Base-by-base conservation (phyloP, 2,888 invertebrate species). In the Dolichopus griseipennis region DNA sequence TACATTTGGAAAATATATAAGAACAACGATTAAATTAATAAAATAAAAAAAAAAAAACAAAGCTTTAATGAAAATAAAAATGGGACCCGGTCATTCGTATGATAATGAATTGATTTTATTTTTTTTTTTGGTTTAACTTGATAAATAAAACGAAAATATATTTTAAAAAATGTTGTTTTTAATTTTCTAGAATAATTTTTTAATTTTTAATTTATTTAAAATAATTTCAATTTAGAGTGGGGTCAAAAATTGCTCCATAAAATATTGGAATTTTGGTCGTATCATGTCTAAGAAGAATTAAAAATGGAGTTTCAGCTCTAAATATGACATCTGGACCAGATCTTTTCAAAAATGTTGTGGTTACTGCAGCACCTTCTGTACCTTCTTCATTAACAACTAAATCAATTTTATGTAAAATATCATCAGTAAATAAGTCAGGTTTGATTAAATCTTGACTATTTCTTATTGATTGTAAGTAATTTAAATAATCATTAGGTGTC, bases 251-350 rank as follows among this genome's bases (percentile, higher is more conserved):
- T 15, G 85, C 81, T 0, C 88, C 90, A 85, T 88, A 89, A 77
- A 90, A 90, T 66, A 88, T 78, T 12, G 87, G 83, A 5, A 87
- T 76, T 71, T 85, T 85, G 7, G 88, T 85, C 6, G 83, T 78
- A 73, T 87, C 85, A 73, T 89, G 86, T 71, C 87, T 83, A 70
- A 90, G 87, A 74, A 89, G 84, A 74, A 90, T 85, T 43, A 89
- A 75, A 75, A 90, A 90, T 0, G 91, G 90, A 65, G 86, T 83
- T 73, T 90, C 86, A 5, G 85, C 87, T 65, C 83, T 80, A 70
- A 81, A 79, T 2, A 77, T 69, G 0, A 83, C 77, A 73, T 82
- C 82, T 10, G 83, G 83, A 0, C 86, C 87, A 62, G 83, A 83
- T 70, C 86, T 82, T 9, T 84, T 81, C 22, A 88, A 74, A 66